Percentiles rank a stretch among this genome's conserved stretches.
phyloP scores from a whole-genome alignment of 1,140 invertebrate genomes.

The Dendroctonus ponderosae region DNA sequence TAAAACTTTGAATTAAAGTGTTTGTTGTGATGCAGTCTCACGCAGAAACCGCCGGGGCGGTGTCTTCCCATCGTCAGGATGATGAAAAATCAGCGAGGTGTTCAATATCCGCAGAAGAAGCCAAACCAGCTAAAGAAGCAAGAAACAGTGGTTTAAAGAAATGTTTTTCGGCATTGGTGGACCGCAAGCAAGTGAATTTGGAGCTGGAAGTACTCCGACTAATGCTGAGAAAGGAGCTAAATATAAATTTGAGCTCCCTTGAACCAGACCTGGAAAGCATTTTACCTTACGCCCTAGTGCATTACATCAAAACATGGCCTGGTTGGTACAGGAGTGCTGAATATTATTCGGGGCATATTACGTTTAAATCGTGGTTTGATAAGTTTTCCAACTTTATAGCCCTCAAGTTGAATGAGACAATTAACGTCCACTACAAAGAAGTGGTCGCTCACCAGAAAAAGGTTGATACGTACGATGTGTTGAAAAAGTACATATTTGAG shows the following conservation, averaged over 20 bases:
- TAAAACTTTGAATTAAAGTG: too few species aligned
- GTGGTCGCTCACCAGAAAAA: not conserved
- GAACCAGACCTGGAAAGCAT: slow-evolving; percentile 7
- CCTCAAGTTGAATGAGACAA: slow-evolving; percentile 30
- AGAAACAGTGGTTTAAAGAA: slow-evolving; percentile 28
- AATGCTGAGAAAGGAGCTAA: slow-evolving; percentile 34
- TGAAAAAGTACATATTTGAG: slow-evolving; percentile 11
- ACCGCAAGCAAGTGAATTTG: slow-evolving; percentile 36
- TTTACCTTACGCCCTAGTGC: slow-evolving; percentile 35
- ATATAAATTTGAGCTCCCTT: slow-evolving; percentile 28
- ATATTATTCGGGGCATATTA: slow-evolving; percentile 35
- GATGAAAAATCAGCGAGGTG: too few species aligned
- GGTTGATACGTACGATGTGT: not conserved
- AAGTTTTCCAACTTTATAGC: slow-evolving; percentile 36
- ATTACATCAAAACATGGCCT: slow-evolving; percentile 39
- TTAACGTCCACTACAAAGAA: slow-evolving; percentile 15
- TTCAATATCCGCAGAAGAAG: not conserved
- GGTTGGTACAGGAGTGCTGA: slow-evolving; percentile 38
- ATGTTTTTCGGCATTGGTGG: slow-evolving; percentile 35
- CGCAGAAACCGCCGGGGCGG: too few species aligned
- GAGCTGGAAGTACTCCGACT: slow-evolving; percentile 31
- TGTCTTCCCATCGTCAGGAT: too few species aligned
- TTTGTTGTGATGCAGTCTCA: too few species aligned
- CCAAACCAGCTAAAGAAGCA: slow-evolving; percentile 15
- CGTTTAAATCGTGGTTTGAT: slow-evolving; percentile 34